Percentiles rank a stretch among this genome's conserved stretches.
These are phyloP conservation scores for Muscicapa adusta DNA, from an alignment of 2,113 vertebrate genomes.

Conservation along the genomic window DNA sequence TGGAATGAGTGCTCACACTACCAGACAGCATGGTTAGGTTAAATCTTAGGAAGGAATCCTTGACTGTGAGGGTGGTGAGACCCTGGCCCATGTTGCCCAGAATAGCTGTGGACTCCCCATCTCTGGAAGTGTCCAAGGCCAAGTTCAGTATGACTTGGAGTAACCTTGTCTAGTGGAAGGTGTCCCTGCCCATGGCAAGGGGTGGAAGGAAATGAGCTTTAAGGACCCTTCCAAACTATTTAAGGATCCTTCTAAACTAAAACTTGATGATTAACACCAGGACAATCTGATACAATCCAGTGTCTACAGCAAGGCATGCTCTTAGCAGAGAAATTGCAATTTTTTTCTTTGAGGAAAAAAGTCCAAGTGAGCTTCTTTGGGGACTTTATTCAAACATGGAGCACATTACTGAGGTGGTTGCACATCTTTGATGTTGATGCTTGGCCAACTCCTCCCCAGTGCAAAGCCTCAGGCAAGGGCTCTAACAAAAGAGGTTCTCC, in stretches of 20 bases:
- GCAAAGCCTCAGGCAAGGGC: neutral
- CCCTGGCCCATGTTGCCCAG: neutral
- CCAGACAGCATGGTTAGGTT: neutral
- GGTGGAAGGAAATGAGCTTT: neutral
- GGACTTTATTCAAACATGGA: neutral
- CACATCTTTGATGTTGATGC: neutral
- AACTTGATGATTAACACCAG: neutral
- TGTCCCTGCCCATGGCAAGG: neutral
- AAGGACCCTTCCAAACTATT: neutral
- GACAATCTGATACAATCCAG: neutral
- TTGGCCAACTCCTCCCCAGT: neutral
- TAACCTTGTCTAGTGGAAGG: neutral
- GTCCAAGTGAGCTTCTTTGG: neutral
- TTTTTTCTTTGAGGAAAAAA: neutral
- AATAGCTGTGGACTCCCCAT: neutral
- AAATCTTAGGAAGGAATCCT: neutral
- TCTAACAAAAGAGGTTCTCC: neutral
- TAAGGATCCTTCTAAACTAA: neutral
- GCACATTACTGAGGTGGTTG: neutral
- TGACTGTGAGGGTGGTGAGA: neutral
- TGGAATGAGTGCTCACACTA: neutral
- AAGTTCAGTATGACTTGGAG: rapidly evolving
- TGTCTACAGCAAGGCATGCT: neutral
- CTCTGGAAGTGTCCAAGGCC: neutral
- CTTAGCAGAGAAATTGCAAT: neutral